Evolutionary conservation across 2,888 invertebrate species (phyloP).

Genomic region (Nemotelus pantherinus): DNA sequence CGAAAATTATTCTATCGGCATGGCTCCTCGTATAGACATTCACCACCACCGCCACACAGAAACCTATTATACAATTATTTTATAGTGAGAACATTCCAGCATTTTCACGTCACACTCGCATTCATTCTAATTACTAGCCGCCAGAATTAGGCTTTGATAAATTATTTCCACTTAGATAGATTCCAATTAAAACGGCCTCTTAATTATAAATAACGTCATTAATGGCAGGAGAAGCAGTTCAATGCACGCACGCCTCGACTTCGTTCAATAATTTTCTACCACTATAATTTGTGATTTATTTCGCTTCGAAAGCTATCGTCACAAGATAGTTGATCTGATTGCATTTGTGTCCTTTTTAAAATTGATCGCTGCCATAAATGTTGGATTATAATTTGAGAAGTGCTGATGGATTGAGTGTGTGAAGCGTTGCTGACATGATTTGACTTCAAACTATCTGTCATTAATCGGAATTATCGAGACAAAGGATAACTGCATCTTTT

Average conservation of each 20-base stretch:
- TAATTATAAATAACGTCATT: neutral
- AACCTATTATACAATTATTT: too few species aligned
- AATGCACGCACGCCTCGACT: too few species aligned
- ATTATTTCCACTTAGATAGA: slow-evolving; percentile 8
- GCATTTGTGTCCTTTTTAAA: neutral
- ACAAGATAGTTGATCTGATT: neutral
- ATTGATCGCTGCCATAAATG: neutral
- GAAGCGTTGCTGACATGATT: too few species aligned
- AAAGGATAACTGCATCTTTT: too few species aligned
- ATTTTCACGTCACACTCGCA: neutral
- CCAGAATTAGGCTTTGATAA: neutral
- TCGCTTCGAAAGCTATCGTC: neutral
- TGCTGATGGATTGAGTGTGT: too few species aligned
- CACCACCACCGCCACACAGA: too few species aligned
- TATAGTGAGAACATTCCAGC: too few species aligned
- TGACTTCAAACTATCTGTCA: too few species aligned
- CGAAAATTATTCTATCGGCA: too few species aligned
- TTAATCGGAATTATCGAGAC: too few species aligned
- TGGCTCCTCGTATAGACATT: neutral
- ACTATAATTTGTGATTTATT: neutral
- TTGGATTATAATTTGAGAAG: neutral
- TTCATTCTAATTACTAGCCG: neutral
- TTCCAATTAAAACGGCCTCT: slow-evolving; percentile 9
- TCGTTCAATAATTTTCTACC: too few species aligned
- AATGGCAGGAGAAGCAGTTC: neutral